A percentile compares a stretch with the other conserved stretches of the same genome.
These are phyloP conservation scores for Psittacula echo DNA, from an alignment of 2,797 vertebrate genomes.

Conservation along the genomic window DNA sequence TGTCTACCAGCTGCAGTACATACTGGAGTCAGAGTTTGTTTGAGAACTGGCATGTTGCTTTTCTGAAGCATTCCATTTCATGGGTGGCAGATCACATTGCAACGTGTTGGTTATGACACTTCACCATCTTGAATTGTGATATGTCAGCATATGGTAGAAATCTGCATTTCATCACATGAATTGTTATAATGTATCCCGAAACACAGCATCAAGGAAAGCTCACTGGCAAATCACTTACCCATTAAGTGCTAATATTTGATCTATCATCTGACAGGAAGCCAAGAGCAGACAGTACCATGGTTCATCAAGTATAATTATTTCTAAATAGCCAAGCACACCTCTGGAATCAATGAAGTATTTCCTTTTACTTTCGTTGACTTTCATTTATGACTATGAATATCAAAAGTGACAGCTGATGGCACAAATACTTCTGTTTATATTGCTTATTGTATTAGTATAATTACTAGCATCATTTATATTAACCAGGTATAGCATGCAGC, in stretches of 20 bases:
- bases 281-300: not conserved
- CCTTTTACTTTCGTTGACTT: constrained; percentile 3
- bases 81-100: constrained; percentile 17
- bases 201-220: not conserved
- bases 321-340: not conserved
- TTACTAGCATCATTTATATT: constrained; percentile 51
- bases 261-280: constrained; percentile 14
- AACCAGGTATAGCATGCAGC: not conserved
- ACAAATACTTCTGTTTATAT: constrained; percentile 31
- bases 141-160: constrained; percentile 48
- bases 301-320: constrained; percentile 33
- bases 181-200: constrained; percentile 9
- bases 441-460: constrained; percentile 31
- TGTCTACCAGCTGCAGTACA: not conserved
- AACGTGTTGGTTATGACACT: not conserved
- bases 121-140: constrained; percentile 25
- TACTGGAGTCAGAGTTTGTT: constrained; percentile 23
- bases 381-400: constrained; percentile 12
- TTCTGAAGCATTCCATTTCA: constrained; percentile 47
- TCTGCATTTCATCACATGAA: not conserved
- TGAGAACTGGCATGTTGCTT: constrained; percentile 2
- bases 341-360: constrained; percentile 14
- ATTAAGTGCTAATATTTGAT: constrained; percentile 16
- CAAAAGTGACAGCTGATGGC: constrained; percentile 31
- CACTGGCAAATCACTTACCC: constrained; percentile 5